Evolutionary conservation across 2,888 invertebrate species (phyloP).

Genomic region (Cephus pygmeus): DNA sequence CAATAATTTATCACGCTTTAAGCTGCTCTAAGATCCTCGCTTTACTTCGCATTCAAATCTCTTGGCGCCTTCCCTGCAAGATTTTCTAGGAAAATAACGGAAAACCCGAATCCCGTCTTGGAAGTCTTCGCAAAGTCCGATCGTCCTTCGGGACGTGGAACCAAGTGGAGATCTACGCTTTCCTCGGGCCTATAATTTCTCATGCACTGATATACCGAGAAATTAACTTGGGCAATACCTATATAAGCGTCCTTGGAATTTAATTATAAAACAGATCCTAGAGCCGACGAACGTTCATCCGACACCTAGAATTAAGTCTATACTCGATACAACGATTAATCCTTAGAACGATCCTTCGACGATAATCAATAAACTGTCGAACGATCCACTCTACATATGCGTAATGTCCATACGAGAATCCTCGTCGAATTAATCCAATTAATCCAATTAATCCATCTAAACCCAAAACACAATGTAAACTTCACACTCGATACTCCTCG

Average conservation of each 20-base stretch:
- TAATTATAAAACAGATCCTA: background rate
- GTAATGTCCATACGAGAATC: background rate
- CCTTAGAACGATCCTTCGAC: background rate
- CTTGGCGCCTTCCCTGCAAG: slow-evolving; percentile 33
- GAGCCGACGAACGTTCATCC: background rate
- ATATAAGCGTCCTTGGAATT: background rate
- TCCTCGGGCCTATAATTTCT: background rate
- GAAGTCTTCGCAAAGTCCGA: background rate
- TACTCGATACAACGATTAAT: background rate
- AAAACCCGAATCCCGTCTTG: background rate
- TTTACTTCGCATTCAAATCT: slow-evolving; percentile 66
- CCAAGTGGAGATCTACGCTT: background rate
- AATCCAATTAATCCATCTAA: background rate
- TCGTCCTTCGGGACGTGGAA: background rate
- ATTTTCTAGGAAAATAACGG: background rate
- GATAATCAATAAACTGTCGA: background rate
- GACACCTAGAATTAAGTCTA: background rate
- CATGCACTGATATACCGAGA: background rate
- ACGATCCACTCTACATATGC: background rate
- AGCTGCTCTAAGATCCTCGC: slow-evolving; percentile 54
- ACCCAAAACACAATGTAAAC: background rate
- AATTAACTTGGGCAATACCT: background rate
- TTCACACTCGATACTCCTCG: background rate
- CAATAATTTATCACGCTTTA: background rate
- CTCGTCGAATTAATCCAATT: background rate